Base-by-base conservation (phyloP, 2,113 vertebrate genomes). In the Notothenia coriiceps region DNA sequence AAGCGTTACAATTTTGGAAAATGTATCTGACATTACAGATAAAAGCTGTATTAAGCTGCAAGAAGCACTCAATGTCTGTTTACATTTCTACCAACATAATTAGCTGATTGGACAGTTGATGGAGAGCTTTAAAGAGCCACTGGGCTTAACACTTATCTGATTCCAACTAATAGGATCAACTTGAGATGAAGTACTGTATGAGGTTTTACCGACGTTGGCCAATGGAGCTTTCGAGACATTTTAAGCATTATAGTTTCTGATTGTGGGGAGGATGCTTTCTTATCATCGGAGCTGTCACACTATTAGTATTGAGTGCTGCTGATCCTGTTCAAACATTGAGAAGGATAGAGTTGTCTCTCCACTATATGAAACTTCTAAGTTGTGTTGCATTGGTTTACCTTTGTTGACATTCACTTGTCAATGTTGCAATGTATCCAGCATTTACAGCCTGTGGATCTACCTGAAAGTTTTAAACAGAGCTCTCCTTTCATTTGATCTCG, bases 121-220 rank as follows among this genome's bases (percentile, higher is more conserved):
- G 20, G 12, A 54, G 46, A 60, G 69, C 44, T 70, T 80, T 55
- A 56, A 20, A 81, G 67, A 62, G 57, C 44, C 22, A 55, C 46
- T 43, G 64, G 20, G 49, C 46, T 79, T 68, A 75, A 71, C 65
- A 74, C 66, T n/a, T 5, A 51, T 5, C 20, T 13, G n/a, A 61
- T 35, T 62, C 33, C 50, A 35, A 25, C 70, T 43, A 51, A 69
- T 66, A 71, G 63, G 74, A 85, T 88, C 70, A 70, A 56, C 50
- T 55, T 22, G 18, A 74, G 29, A 67, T 74, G 15, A 82, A 80
- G 57, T 59, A n/a, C n/a, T n/a, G n/a, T n/a, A 44, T 72, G 35
- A 44, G 82, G 33, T 47, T 47, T 29, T 15, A 35, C 61, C 72
- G 49, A 46, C 25, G 60, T 40, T 12, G 13, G 17, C 69, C 69